Conservation (phyloP, 2,888 invertebrate species). For the Ennomos fuscantarius region DNA sequence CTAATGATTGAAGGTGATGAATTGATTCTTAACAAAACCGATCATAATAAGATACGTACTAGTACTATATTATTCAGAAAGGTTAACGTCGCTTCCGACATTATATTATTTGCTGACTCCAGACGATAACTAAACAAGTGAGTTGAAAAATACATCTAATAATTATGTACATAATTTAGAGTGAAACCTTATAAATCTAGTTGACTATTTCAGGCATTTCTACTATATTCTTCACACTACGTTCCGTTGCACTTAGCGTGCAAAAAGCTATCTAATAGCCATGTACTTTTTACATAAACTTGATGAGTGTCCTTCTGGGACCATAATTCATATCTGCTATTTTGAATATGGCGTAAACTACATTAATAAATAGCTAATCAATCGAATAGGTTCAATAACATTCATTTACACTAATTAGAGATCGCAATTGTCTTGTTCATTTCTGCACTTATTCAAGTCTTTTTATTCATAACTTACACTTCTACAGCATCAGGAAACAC, state of each 20-base stretch:
- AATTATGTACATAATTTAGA: constrained; percentile 6
- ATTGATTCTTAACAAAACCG: too few relatives aligned
- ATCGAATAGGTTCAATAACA: constrained; percentile 25
- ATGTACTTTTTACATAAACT: constrained; percentile 32
- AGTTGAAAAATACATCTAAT: too few relatives aligned
- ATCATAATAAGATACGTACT: too few relatives aligned
- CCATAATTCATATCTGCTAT: constrained; percentile 27
- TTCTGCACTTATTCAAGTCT: constrained; percentile 26
- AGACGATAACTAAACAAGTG: too few relatives aligned
- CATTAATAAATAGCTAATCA: constrained; percentile 33
- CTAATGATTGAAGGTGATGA: too few relatives aligned
- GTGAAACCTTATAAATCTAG: constrained; percentile 26
- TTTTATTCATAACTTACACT: constrained; percentile 55
- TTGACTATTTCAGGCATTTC: constrained; percentile 36
- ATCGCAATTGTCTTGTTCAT: constrained; percentile 44
- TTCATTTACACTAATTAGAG: constrained; percentile 44
- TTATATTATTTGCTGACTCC: too few relatives aligned
- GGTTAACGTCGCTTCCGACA: too few relatives aligned
- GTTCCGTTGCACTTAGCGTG: constrained; percentile 30
- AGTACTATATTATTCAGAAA: too few relatives aligned
- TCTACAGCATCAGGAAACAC: constrained; percentile 85
- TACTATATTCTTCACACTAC: constrained; percentile 29
- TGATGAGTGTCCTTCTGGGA: constrained; percentile 14
- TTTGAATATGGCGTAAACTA: constrained; percentile 40
- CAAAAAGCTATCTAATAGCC: constrained; percentile 36